phyloP scores from a whole-genome alignment of 2,113 vertebrate genomes.

The Calyptommatus sinebrachiatus region DNA sequence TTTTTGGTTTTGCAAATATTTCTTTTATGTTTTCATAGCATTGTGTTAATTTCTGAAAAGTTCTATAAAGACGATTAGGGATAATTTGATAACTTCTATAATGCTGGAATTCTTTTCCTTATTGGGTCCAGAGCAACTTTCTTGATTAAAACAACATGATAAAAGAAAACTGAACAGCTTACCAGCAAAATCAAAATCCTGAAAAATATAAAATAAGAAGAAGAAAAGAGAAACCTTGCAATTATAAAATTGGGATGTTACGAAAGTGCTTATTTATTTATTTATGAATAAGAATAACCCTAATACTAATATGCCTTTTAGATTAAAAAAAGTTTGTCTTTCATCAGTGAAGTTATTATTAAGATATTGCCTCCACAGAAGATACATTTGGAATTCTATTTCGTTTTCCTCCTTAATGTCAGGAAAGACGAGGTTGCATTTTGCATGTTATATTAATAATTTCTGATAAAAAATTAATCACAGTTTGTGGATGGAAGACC shows the following conservation, averaged over 20 bases:
- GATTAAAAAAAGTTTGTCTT: conserved; percentile 24
- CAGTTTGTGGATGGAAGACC: conserved; percentile 50
- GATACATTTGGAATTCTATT: conserved; percentile 40
- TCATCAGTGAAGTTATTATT: conserved; percentile 20
- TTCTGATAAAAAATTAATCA: conserved; percentile 38
- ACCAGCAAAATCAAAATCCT: conserved; percentile 38
- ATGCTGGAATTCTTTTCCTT: conserved; percentile 64
- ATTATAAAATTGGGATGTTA: conserved; percentile 43
- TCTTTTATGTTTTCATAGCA: conserved; percentile 61
- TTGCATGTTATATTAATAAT: conserved; percentile 42
- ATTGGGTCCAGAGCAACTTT: conserved; percentile 60
- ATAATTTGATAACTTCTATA: conserved; percentile 78
- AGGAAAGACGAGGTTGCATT: conserved; percentile 16
- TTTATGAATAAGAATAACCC: conserved; percentile 29
- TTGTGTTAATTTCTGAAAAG: conserved; percentile 69
- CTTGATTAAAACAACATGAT: conserved; percentile 28
- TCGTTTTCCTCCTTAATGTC: conserved; percentile 30
- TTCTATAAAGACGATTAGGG: conserved; percentile 77
- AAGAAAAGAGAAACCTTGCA: conserved; percentile 39
- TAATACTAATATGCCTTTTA: conserved; percentile 21
- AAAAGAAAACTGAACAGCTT: conserved; percentile 40
- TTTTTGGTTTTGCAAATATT: conserved; percentile 65
- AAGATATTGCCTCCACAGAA: conserved; percentile 29
- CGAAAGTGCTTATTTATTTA: not conserved
- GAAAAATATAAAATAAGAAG: conserved; percentile 32